Percentiles rank a stretch among this genome's conserved stretches.
These are phyloP conservation scores for Corynorhinus townsendii DNA, from an alignment of 2,113 vertebrate genomes.

Conservation along the genomic window DNA sequence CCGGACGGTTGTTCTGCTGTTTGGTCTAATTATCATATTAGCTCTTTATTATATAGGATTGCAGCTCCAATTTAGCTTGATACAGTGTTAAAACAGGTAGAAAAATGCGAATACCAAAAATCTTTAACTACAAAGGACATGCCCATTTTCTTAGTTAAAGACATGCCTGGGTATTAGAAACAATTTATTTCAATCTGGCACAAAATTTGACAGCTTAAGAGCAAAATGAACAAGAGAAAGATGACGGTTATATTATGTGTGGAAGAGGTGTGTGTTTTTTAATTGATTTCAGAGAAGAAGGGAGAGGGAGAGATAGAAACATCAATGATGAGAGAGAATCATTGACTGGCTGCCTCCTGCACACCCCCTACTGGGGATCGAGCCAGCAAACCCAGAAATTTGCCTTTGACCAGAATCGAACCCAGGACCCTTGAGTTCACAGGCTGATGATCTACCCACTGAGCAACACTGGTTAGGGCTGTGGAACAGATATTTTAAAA, in stretches of 20 bases:
- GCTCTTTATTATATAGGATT: neutral
- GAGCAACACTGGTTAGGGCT: no score
- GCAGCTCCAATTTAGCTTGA: neutral
- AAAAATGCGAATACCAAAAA: conserved; percentile 15
- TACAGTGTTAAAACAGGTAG: neutral
- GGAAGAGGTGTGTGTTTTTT: neutral
- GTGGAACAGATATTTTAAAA: neutral
- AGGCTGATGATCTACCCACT: no score
- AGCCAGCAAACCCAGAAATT: no score
- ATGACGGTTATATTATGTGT: neutral
- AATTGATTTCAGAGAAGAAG: no score
- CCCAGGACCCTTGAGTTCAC: no score
- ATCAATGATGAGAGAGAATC: no score
- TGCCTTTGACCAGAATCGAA: no score
- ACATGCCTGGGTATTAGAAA: neutral
- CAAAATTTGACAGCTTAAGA: neutral
- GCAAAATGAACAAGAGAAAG: neutral
- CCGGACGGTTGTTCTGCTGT: no score
- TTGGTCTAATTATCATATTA: no score
- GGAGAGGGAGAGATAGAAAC: no score
- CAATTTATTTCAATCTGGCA: neutral
- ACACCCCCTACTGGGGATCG: no score
- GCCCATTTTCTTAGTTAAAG: conserved; percentile 20
- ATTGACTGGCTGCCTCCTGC: no score
- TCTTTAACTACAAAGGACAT: neutral